A percentile compares a stretch with the other conserved stretches of the same genome.
Conservation (phyloP, 2,888 invertebrate species). For the Sinodicranocentrus sp. region DNA sequence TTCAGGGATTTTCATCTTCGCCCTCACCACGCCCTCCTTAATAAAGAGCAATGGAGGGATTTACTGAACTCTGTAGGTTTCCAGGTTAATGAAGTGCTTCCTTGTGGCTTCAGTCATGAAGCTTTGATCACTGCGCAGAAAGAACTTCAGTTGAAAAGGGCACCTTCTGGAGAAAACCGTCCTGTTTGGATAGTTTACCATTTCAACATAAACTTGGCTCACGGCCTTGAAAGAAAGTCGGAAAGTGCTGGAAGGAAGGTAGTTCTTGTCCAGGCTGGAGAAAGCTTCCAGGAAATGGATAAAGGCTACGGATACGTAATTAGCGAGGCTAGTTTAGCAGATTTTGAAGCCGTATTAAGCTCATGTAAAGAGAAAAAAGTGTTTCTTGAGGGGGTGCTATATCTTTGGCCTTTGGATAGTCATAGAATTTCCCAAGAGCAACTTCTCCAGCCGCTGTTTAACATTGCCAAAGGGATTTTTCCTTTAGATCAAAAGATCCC, state of each 20-base stretch:
- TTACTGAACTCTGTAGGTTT: background rate
- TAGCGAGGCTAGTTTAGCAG: too few species aligned
- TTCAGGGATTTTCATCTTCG: conserved; percentile 39
- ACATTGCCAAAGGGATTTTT: background rate
- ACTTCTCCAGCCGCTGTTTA: background rate
- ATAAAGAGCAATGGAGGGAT: background rate
- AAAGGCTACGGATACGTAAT: too few species aligned
- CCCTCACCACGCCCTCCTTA: background rate
- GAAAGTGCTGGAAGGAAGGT: background rate
- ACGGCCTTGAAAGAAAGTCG: background rate
- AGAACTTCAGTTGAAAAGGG: background rate
- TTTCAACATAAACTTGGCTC: background rate
- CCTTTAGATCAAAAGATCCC: too few species aligned
- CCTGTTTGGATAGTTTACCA: background rate
- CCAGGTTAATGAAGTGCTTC: too few species aligned
- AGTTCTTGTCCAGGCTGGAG: background rate
- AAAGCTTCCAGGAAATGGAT: too few species aligned
- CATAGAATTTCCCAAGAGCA: background rate
- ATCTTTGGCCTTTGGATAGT: background rate
- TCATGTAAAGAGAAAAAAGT: background rate
- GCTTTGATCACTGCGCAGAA: background rate
- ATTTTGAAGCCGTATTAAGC: background rate
- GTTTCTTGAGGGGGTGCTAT: background rate
- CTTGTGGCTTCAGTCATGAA: background rate
- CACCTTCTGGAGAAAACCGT: background rate